Percentiles rank a stretch among this genome's conserved stretches.
Evolutionary conservation across 2,888 invertebrate species (phyloP).

Genomic region (Euspilapteryx auroguttella): DNA sequence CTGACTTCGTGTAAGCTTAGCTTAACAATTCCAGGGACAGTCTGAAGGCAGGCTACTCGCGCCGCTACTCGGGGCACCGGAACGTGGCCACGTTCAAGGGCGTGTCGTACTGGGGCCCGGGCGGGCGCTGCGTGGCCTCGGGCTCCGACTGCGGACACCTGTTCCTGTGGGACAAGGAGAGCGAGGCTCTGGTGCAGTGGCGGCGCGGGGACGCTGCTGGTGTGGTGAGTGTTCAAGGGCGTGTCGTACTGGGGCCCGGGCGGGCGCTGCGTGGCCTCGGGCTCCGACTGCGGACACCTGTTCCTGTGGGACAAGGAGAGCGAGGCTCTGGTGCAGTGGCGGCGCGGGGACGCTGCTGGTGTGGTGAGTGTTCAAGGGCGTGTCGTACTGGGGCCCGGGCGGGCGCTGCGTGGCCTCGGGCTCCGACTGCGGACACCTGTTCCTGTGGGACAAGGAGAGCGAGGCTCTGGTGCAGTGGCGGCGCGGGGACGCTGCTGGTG

Average conservation of each 20-base stretch:
- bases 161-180: constrained; percentile 88
- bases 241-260: neutral
- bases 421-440: constrained; percentile 87
- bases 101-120: constrained; percentile 91
- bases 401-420: neutral
- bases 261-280: neutral
- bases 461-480: constrained; percentile 90
- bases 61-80: constrained; percentile 62
- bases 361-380: constrained; percentile 68
- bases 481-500: constrained; percentile 78
- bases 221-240: constrained; percentile 68
- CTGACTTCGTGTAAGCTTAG: neutral
- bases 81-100: constrained; percentile 84
- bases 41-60: constrained; percentile 47
- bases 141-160: constrained; percentile 91
- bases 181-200: constrained; percentile 88
- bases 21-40: constrained; percentile 18
- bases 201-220: constrained; percentile 80
- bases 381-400: neutral
- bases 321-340: constrained; percentile 87
- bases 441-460: constrained; percentile 87
- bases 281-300: constrained; percentile 85
- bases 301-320: constrained; percentile 90
- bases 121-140: constrained; percentile 87
- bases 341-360: constrained; percentile 78